Evolutionary conservation across 2,113 vertebrate genomes (phyloP), one percentile per base, ranked within the genome.

Genomic region (Rhinopithecus roxellana): DNA sequence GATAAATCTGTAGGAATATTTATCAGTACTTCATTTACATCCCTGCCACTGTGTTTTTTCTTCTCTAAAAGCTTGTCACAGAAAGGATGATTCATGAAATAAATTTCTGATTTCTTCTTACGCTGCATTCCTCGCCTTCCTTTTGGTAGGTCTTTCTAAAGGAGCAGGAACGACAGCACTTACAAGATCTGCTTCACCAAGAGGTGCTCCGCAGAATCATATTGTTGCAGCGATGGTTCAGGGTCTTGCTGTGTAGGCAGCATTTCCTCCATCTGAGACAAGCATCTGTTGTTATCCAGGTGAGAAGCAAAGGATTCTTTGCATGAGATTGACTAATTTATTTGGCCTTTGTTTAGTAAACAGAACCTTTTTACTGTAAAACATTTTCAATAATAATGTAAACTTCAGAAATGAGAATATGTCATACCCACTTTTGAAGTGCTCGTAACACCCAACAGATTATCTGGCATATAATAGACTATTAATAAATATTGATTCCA

Each of bases 191-290:
- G 74, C 99, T 99, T 94, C 99, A 99, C 94, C 98, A 98, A 93
- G 99, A 99, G 97, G 99, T 99, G 82, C 98, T 99, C 93, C 98
- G 98, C 67, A 98, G 99, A 59, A 99, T 99, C 81, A 98, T 98
- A 2, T 85, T 98, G 48, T 98, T 99, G 94, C 99, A 99, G 98
- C 98, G 97, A 50, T 99, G 99, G 90, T 99, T 99, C 98, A 99
- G 99, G 98, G 99, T 99, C 27, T 90, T 98, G 86, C 98, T 99
- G 81, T 99, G 99, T 96, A 99, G 99, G 92, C 99, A 98, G 92
- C 99, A 99, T 88, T 99, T 99, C 96, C 98, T 99, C 50, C 98
- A 95, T 93, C 98, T 99, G 98, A 99, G 98, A 97, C 98, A 98
- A 1, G 99, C 99, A 0, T 98, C 99, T 0, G 0, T 99, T 84